A percentile compares a stretch with the other conserved stretches of the same genome.
These are phyloP conservation scores for Rousettus leschenaultii DNA, from an alignment of 2,113 vertebrate species.

Conservation along the genomic window DNA sequence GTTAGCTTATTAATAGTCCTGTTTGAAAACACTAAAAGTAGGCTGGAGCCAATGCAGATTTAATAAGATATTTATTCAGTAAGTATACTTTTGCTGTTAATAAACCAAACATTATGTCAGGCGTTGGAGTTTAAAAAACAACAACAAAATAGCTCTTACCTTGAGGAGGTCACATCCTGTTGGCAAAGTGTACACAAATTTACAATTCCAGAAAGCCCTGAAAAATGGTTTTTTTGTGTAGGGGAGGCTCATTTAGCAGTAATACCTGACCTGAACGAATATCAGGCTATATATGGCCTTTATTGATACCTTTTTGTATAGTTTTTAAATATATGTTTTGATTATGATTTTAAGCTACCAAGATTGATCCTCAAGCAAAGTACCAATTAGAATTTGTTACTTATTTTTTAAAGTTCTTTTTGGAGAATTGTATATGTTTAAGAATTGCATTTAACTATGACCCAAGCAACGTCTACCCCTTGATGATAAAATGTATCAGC, in stretches of 20 bases:
- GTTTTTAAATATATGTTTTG: not conserved
- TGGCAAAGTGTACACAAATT: not conserved
- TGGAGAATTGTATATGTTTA: too few species aligned
- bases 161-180: not conserved
- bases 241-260: not conserved
- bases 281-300: not conserved
- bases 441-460: too few species aligned
- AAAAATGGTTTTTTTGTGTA: not conserved
- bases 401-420: too few species aligned
- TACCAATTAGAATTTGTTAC: too few species aligned
- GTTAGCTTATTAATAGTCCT: not conserved
- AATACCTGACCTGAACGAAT: not conserved
- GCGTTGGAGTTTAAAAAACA: not conserved
- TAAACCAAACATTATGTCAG: not conserved
- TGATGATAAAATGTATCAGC: too few species aligned
- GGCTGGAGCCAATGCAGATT: not conserved
- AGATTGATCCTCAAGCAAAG: too few species aligned
- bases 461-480: too few species aligned
- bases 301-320: not conserved
- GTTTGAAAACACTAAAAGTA: not conserved
- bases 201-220: not conserved
- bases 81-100: not conserved
- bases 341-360: not conserved
- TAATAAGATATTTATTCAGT: not conserved
- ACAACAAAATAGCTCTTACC: not conserved